A percentile compares a stretch with the other conserved stretches of the same genome.
These are phyloP conservation scores for Melinaea menophilus DNA, from an alignment of 2,888 invertebrate species.

Conservation along the genomic window DNA sequence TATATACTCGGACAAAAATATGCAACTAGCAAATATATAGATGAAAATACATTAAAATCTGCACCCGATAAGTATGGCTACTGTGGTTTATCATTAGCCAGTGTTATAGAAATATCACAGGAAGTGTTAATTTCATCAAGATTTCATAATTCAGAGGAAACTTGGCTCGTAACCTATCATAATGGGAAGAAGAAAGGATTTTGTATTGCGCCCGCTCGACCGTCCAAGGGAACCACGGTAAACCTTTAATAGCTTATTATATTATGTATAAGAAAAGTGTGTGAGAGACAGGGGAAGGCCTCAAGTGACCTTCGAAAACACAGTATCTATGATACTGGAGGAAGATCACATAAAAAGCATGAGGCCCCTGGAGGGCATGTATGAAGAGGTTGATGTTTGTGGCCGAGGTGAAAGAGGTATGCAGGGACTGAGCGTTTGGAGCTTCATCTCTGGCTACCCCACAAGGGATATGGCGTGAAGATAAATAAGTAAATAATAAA, in stretches of 20 bases:
- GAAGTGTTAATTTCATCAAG: slow-evolving; percentile 80
- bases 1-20: slow-evolving; percentile 78
- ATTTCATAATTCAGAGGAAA: slow-evolving; percentile 57
- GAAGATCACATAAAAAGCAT: too few relatives aligned
- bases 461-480: too few relatives aligned
- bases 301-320: too few relatives aligned
- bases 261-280: slow-evolving; percentile 1
- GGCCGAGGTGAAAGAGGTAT: too few relatives aligned
- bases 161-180: slow-evolving; percentile 77
- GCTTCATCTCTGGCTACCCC: too few relatives aligned
- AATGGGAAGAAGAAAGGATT: slow-evolving; percentile 65
- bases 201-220: slow-evolving; percentile 59
- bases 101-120: slow-evolving; percentile 77
- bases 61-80: slow-evolving; percentile 80
- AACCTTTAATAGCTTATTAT: not conserved
- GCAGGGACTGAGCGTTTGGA: too few relatives aligned
- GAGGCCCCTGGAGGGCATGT: too few relatives aligned
- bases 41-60: slow-evolving; percentile 70
- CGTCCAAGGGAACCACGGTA: slow-evolving; percentile 84
- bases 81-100: slow-evolving; percentile 82
- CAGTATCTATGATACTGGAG: too few relatives aligned
- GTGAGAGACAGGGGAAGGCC: too few relatives aligned
- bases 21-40: slow-evolving; percentile 81
- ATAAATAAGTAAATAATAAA: too few relatives aligned
- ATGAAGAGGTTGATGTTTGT: too few relatives aligned